Conservation (phyloP, 2,113 vertebrate species). For the Catagonus wagneri region DNA sequence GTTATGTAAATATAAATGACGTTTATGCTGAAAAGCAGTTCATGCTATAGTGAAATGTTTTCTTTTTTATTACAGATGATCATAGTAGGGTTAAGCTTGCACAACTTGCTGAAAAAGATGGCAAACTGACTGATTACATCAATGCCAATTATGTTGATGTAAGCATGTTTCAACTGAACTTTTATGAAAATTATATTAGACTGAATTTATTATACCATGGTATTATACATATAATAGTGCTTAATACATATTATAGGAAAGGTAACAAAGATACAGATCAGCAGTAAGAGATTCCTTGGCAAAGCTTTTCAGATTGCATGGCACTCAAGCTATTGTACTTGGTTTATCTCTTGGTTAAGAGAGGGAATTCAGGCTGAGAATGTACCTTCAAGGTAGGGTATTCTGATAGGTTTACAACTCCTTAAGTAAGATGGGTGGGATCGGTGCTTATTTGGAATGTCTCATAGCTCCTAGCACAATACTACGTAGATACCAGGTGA, state of each 20-base stretch:
- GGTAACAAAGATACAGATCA: conserved; percentile 14
- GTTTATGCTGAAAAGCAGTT: neutral
- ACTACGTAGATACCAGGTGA: neutral
- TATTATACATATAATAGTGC: neutral
- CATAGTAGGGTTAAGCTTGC: conserved; percentile 95
- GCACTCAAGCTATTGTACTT: neutral
- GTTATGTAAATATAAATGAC: neutral
- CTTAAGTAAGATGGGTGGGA: neutral
- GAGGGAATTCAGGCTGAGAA: neutral
- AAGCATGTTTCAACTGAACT: conserved; percentile 82
- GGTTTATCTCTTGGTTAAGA: neutral
- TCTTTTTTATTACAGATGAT: conserved; percentile 91
- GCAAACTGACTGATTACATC: conserved; percentile 95
- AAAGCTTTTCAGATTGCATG: neutral
- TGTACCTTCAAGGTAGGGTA: neutral
- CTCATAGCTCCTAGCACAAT: neutral
- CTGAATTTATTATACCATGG: neutral
- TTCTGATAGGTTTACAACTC: neutral
- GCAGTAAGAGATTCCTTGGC: neutral
- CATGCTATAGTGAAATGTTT: conserved; percentile 44
- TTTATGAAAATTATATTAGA: neutral
- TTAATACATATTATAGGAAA: neutral
- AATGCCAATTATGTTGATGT: conserved; percentile 99
- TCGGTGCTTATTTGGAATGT: neutral
- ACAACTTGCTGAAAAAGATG: conserved; percentile 91